Base-by-base conservation (phyloP, 2,797 vertebrate genomes). In the Pseudochaenichthys georgianus region DNA sequence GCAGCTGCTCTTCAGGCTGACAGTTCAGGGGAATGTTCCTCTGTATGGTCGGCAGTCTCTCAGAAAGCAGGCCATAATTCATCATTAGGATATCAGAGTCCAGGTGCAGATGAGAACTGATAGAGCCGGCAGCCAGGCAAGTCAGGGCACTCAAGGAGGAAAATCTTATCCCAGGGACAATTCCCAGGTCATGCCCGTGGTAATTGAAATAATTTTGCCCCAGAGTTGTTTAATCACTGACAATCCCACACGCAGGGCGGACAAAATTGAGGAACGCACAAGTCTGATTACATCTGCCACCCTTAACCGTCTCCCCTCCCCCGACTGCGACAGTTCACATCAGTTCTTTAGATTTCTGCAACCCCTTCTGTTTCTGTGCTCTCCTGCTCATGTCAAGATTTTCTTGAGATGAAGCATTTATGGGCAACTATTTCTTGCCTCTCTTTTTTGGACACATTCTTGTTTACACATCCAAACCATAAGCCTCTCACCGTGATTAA, bases 71-170 rank as follows among this genome's bases (percentile, higher is more conserved):
- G 95, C 95, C 95, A 96, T 97, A 97, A 98, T 97, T 98, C 96
- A 97, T 98, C 95, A 96, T 98, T 98, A 97, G 97, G 95, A 95
- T 96, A 96, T 98, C 96, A 98, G 96, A 97, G 96, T 98, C 96
- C 96, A 97, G 97, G 96, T 96, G 95, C 94, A 97, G 97, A 99
- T 99, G 96, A 97, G 94, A 97, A 96, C 94, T 97, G 97, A 98
- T 98, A 94, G 96, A 95, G 95, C 94, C 93, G 91, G 96, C 96
- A 97, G 96, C 76, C 93, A 94, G 96, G 95, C 95, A 94, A 90
- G 94, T 94, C 93, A 90, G 94, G 92, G 95, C 93, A 92, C 92
- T 93, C 94, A 91, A 95, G 96, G 95, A 96, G 96, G 89, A 96
- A 96, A 96, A 96, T 96, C 96, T 96, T 96, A 96, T 97, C 96